Evolutionary conservation across 2,113 vertebrate genomes (phyloP), one percentile per base, ranked within the genome.

Genomic region (Xiphophorus couchianus): DNA sequence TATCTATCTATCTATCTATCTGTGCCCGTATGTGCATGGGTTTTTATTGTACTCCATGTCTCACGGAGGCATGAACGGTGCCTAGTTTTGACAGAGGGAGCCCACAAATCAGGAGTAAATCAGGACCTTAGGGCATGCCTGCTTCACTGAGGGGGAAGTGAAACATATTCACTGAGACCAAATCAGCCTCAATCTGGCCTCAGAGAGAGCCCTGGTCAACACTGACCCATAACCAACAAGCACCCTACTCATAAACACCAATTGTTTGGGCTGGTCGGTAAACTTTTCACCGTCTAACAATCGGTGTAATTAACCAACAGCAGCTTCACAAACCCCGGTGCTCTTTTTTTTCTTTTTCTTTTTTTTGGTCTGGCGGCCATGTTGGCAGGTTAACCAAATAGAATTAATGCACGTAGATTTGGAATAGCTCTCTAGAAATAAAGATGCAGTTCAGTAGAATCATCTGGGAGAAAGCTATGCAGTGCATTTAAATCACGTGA

Each of bases 161-260:
- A 93, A 89, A 91, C 91, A 91, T 88, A 92, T 94, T 93, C 90
- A 90, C 75, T 85, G 86, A 88, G 92, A 93, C 88, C 90, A 84
- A 92, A 90, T 92, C 90, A 91, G 74, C 89, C 84, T 87, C 78
- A 86, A 82, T 90, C 88, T 90, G 88, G 84, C 87, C 87, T 89
- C 75, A 85, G 83, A 87, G 78, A 86, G 78, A 86, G 69, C 73
- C 68, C 80, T 42, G 74, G 51, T 71, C 76, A 82, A 64, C 76
- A 48, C 88, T 85, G 85, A 86, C 85, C 88, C 83, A 74, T 69
- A 80, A 81, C 86, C 68, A 74, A 78, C 74, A 78, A 74, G 80
- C 42, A 68, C 60, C 42, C 75, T 48, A 71, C 71, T 66, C 68
- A 84, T 73, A 87, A 80, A 89, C 78, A 78, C 75, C 58, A 75